Percentiles rank a stretch among this genome's conserved stretches.
These are phyloP conservation scores for Tinamus major DNA, from an alignment of 2,797 vertebrate species.

Conservation along the genomic window DNA sequence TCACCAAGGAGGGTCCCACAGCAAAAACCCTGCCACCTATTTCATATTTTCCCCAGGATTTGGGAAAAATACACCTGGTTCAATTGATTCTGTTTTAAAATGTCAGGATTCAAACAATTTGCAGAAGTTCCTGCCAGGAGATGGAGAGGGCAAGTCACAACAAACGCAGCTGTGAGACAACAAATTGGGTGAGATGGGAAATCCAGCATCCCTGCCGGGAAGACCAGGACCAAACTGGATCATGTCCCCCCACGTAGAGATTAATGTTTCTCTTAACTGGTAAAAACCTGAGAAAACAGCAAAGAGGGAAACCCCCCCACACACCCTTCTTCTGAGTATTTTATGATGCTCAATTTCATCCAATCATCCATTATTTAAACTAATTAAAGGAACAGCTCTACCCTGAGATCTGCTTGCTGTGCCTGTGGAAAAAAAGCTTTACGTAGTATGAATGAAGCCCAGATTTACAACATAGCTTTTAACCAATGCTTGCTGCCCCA, in stretches of 20 bases:
- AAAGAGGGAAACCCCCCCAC: not conserved
- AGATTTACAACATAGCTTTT: not conserved
- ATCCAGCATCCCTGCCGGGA: not conserved
- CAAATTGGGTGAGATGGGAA: not conserved
- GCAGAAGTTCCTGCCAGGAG: not conserved
- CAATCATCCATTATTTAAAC: slow-evolving; percentile 36
- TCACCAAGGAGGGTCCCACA: not conserved
- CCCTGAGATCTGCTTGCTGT: not conserved
- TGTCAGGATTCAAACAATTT: not conserved
- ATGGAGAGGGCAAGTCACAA: not conserved
- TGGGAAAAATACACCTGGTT: not conserved
- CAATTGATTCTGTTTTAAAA: not conserved
- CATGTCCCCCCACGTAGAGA: not conserved
- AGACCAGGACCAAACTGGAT: not conserved
- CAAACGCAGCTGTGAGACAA: not conserved
- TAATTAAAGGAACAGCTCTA: slow-evolving; percentile 43
- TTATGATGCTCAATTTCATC: not conserved
- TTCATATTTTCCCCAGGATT: not conserved
- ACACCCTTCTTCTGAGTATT: not conserved
- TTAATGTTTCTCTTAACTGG: not conserved
- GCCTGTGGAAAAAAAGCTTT: slow-evolving; percentile 18
- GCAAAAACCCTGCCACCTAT: not conserved
- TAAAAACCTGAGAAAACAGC: no score
- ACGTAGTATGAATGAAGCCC: not conserved
- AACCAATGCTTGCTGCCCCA: not conserved